phyloP scores from a whole-genome alignment of 2,888 invertebrate genomes.

The Crossocerus cetratus region DNA sequence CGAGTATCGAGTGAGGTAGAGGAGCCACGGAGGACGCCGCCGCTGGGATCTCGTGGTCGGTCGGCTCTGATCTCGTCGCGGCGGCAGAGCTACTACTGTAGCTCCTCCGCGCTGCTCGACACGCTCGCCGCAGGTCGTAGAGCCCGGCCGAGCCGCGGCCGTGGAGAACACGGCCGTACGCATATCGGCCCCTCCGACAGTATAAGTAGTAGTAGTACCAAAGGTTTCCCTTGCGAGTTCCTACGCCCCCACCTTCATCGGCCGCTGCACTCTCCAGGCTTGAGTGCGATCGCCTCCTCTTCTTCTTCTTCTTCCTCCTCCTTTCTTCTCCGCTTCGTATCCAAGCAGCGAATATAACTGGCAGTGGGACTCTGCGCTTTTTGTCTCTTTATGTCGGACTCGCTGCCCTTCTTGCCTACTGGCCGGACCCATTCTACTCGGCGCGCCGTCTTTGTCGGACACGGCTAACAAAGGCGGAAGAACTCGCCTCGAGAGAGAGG shows the following conservation, averaged over 20 bases:
- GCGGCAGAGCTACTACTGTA: constrained; percentile 50
- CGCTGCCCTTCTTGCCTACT: constrained; percentile 4
- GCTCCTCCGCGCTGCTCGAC: constrained; percentile 26
- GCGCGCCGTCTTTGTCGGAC: no score
- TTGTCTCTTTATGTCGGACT: not conserved
- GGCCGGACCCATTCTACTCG: no score
- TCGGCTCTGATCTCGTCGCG: constrained; percentile 34
- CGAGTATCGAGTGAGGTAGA: not conserved
- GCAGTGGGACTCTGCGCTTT: not conserved
- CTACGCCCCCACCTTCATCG: constrained; percentile 6
- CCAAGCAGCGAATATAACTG: not conserved
- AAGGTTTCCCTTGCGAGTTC: constrained; percentile 42
- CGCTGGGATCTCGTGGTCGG: constrained; percentile 31
- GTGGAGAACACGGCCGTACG: constrained; percentile 18
- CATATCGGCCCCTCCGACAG: constrained; percentile 24
- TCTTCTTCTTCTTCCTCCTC: not conserved
- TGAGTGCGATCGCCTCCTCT: constrained; percentile 2
- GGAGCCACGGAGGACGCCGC: constrained; percentile 37
- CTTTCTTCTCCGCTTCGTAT: not conserved
- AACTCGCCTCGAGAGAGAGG: no score
- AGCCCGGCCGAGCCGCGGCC: constrained; percentile 18
- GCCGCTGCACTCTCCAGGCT: not conserved
- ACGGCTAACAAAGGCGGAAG: no score
- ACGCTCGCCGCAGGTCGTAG: constrained; percentile 15
- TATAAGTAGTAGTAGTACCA: constrained; percentile 32